Conservation (phyloP, 2,888 invertebrate species). For the Drosophila maculinotata region DNA sequence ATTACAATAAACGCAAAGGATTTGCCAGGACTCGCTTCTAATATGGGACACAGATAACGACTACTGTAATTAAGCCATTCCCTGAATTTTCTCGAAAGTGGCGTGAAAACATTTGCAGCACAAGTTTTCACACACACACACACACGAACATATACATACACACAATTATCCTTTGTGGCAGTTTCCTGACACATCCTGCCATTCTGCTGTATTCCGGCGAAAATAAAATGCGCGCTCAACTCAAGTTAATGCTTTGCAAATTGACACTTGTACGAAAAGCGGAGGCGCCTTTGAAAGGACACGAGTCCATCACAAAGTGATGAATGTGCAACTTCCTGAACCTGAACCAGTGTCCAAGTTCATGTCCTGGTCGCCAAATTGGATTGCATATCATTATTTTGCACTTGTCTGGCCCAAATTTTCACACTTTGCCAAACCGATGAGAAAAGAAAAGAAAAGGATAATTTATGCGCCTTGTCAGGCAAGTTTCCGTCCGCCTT, state of each 20-base stretch:
- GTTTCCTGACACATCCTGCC: conserved; percentile 5
- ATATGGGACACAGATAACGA: conserved; percentile 59
- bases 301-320: conserved; percentile 74
- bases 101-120: conserved; percentile 66
- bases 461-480: conserved; percentile 75
- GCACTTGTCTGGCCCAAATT: conserved; percentile 75
- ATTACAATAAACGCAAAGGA: conserved; percentile 73
- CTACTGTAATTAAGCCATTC: conserved; percentile 61
- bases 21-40: conserved; percentile 38
- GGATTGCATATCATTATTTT: conserved; percentile 80
- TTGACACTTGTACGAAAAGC: conserved; percentile 65
- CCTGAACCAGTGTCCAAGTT: too few relatives aligned
- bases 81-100: conserved; percentile 8
- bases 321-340: conserved; percentile 69
- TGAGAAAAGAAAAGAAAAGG: conserved; percentile 52
- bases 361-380: conserved; percentile 60
- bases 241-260: conserved; percentile 74
- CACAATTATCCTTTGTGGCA: conserved; percentile 25
- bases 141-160: neutral
- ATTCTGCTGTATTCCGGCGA: too few relatives aligned
- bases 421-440: conserved; percentile 63
- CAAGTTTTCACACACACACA: conserved; percentile 26
- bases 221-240: conserved; percentile 36
- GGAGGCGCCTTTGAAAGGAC: neutral
- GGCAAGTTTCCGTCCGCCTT: conserved; percentile 37